Percentiles rank a stretch among this genome's conserved stretches.
Conservation (phyloP, 1,140 invertebrate genomes). For the Campodea augens region DNA sequence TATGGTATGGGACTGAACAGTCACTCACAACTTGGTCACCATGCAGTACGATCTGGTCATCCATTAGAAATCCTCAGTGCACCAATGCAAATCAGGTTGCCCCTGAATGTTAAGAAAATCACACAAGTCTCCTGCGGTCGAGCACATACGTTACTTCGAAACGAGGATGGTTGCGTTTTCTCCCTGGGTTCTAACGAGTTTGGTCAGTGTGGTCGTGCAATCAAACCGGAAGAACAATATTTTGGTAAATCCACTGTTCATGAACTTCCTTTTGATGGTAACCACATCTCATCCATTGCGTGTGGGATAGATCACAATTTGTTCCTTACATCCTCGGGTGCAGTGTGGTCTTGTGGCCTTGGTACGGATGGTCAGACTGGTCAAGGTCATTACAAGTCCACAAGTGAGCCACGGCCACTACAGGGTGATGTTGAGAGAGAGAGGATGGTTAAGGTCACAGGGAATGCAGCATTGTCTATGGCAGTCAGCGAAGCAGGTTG, state of each 20-base stretch:
- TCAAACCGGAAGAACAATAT: slow-evolving; percentile 62
- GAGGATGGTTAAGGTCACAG: slow-evolving; percentile 60
- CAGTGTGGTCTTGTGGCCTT: slow-evolving; percentile 79
- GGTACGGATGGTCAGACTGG: slow-evolving; percentile 91
- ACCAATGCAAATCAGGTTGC: too few relatives aligned
- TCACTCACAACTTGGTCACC: too few relatives aligned
- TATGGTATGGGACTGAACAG: too few relatives aligned
- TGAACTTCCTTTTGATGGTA: slow-evolving; percentile 42
- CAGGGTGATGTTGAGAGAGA: slow-evolving; percentile 65
- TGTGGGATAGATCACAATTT: slow-evolving; percentile 83
- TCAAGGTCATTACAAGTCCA: slow-evolving; percentile 42
- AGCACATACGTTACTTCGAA: slow-evolving; percentile 65
- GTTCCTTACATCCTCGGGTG: slow-evolving; percentile 56
- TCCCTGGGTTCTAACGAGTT: slow-evolving; percentile 81
- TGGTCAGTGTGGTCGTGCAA: slow-evolving; percentile 76
- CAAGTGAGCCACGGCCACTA: slow-evolving; percentile 35
- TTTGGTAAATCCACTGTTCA: slow-evolving; percentile 38
- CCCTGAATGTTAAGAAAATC: too few relatives aligned
- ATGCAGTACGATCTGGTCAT: too few relatives aligned
- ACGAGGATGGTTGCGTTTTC: slow-evolving; percentile 51
- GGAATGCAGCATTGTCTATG: slow-evolving; percentile 65
- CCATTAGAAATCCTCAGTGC: too few relatives aligned
- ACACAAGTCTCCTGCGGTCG: too few relatives aligned
- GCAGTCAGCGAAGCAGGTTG: slow-evolving; percentile 74
- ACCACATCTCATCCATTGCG: slow-evolving; percentile 41